Evolutionary conservation across 2,113 vertebrate species (phyloP).

Genomic region (Corythornis cristatus): DNA sequence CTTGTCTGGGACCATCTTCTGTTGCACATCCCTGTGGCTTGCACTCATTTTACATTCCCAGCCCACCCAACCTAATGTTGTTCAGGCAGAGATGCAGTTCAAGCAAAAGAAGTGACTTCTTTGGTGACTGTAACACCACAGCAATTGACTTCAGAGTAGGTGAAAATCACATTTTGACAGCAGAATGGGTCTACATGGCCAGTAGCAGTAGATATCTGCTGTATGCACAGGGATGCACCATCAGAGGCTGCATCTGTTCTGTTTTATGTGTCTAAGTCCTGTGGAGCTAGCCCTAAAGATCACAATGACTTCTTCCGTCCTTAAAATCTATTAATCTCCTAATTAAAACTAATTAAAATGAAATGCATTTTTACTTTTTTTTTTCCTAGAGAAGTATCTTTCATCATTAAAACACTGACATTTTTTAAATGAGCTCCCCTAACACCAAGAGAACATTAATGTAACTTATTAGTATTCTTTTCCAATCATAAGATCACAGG

Average conservation of each 20-base stretch:
- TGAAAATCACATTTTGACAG: neutral
- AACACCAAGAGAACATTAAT: conserved; percentile 20
- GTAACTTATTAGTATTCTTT: conserved; percentile 42
- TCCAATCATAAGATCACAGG: conserved; percentile 13
- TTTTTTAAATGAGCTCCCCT: conserved; percentile 39
- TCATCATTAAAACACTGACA: conserved; percentile 47
- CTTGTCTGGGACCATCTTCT: neutral
- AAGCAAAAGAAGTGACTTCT: neutral
- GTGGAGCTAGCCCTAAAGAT: conserved; percentile 4
- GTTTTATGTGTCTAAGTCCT: neutral
- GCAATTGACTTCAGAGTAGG: too few relatives aligned
- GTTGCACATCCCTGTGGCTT: neutral
- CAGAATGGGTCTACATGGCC: neutral
- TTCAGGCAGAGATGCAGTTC: neutral
- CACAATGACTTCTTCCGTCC: neutral
- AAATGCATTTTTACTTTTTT: conserved; percentile 13
- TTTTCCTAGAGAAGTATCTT: conserved; percentile 32
- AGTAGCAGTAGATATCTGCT: neutral
- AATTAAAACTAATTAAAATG: conserved; percentile 57
- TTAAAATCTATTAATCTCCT: conserved; percentile 55
- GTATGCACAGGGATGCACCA: neutral
- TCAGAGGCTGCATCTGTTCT: neutral
- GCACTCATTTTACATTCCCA: neutral
- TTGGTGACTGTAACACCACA: neutral
- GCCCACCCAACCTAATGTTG: neutral